phyloP scores from a whole-genome alignment of 2,797 vertebrate genomes.

The Malurus leucopterus region DNA sequence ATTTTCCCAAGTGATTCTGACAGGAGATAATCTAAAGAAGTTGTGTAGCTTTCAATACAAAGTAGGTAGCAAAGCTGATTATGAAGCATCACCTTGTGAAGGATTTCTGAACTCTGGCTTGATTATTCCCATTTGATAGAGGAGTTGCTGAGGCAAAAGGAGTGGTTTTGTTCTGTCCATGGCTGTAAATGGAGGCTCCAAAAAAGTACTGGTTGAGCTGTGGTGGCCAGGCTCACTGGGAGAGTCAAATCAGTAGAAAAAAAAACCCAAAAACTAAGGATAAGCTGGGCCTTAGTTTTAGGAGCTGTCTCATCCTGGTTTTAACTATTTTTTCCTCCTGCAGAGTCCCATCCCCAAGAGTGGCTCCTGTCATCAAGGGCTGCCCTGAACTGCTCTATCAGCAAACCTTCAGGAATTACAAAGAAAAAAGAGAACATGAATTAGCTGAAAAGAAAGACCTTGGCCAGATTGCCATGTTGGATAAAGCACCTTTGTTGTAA shows the following conservation, averaged over 20 bases:
- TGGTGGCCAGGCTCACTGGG: neutral
- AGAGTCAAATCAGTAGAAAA: neutral
- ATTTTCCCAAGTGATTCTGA: neutral
- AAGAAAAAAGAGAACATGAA: neutral
- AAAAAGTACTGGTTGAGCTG: neutral
- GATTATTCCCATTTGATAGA: neutral
- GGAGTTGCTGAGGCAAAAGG: neutral
- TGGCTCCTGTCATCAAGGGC: neutral
- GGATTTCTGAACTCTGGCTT: neutral
- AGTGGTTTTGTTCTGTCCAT: neutral
- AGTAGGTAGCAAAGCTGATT: neutral
- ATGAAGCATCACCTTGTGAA: neutral
- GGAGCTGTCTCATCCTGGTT: neutral
- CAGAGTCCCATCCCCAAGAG: neutral
- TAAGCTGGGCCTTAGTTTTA: neutral
- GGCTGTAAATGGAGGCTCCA: neutral
- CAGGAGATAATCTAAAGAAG: neutral
- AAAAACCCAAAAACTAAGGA: neutral
- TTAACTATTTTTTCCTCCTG: neutral
- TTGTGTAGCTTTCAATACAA: neutral
- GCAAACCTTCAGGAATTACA: neutral
- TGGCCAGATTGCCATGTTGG: conserved; percentile 39
- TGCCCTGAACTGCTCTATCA: neutral
- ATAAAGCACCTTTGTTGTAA: conserved; percentile 63
- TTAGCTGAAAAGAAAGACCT: conserved; percentile 48